These are phyloP conservation scores for Eurystomus glaucurus DNA, from an alignment of 2,797 vertebrate genomes.

Conservation along the genomic window DNA sequence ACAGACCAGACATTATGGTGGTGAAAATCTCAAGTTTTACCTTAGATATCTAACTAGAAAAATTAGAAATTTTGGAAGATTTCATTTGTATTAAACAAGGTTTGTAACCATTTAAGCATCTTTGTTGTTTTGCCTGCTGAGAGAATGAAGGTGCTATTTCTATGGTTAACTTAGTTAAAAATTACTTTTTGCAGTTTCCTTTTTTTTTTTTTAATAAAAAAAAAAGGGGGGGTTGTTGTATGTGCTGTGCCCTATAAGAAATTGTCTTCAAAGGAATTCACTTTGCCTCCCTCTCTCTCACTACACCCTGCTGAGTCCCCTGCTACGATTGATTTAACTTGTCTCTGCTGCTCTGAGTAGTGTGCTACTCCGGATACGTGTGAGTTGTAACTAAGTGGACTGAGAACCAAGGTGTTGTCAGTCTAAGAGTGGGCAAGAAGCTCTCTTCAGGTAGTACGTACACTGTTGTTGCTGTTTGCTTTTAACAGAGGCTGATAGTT, in stretches of 20 bases:
- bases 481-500: not conserved
- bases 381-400: not conserved
- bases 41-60: not conserved
- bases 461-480: not conserved
- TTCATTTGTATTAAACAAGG: not conserved
- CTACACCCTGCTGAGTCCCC: accelerated
- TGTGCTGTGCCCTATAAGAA: not conserved
- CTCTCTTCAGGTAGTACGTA: not conserved
- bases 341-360: not conserved
- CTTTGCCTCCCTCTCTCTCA: not conserved
- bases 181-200: not conserved
- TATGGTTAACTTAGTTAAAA: not conserved
- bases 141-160: not conserved
- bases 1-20: accelerated
- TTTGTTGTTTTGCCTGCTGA: not conserved
- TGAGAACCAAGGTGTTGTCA: not conserved
- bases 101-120: not conserved
- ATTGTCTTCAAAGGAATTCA: not conserved
- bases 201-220: not conserved
- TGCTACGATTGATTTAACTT: not conserved
- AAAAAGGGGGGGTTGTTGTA: not conserved
- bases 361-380: accelerated
- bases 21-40: not conserved
- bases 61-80: not conserved
- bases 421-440: not conserved